phyloP scores from a whole-genome alignment of 2,113 vertebrate species.

The Halichoerus grypus region DNA sequence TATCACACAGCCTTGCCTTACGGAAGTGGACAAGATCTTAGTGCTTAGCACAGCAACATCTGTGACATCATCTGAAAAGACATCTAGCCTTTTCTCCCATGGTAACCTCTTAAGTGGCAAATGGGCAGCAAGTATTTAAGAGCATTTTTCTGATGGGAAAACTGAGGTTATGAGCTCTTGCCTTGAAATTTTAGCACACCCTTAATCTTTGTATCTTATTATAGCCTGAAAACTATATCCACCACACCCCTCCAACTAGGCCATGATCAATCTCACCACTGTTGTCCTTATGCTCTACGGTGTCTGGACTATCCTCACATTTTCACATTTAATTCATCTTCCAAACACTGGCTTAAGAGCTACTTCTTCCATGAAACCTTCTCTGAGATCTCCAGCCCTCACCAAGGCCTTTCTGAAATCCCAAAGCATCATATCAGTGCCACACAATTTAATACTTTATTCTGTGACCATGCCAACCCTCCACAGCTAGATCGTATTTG shows the following conservation, averaged over 20 bases:
- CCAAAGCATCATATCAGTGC: slow-evolving; percentile 13
- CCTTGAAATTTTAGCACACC: slow-evolving; percentile 5
- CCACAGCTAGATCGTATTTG: not conserved
- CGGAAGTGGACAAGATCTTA: not conserved
- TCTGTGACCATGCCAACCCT: not conserved
- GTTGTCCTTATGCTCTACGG: not conserved
- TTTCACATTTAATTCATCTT: slow-evolving; percentile 41
- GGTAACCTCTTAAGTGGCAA: not conserved
- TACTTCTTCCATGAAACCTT: not conserved
- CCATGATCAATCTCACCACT: not conserved
- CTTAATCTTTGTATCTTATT: not conserved
- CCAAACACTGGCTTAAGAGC: not conserved
- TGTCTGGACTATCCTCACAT: not conserved
- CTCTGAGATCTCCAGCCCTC: not conserved
- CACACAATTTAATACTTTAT: slow-evolving; percentile 30
- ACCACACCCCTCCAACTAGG: not conserved
- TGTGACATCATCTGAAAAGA: slow-evolving; percentile 4
- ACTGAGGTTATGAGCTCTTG: not conserved
- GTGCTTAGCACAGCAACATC: not conserved
- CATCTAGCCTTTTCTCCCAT: not conserved
- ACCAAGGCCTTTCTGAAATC: slow-evolving; percentile 14
- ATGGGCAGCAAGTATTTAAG: not conserved
- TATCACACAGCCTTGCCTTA: not conserved
- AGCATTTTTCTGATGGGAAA: not conserved
- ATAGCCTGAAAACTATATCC: not conserved